phyloP scores from a whole-genome alignment of 2,113 vertebrate genomes.

The Gavialis gangeticus region DNA sequence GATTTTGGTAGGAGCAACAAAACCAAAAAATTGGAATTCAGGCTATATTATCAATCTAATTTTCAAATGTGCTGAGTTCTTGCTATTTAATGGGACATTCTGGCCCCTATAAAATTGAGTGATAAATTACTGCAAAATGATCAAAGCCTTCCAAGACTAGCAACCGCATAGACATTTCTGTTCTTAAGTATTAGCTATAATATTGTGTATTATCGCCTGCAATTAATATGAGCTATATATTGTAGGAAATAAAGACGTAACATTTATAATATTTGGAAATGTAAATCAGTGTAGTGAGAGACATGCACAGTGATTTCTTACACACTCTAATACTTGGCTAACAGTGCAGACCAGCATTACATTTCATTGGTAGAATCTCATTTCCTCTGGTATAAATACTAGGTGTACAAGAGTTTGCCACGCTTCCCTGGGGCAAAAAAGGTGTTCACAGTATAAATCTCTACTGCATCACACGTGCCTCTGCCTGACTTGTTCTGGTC shows the following conservation, averaged over 20 bases:
- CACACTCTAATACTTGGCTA: too few relatives aligned
- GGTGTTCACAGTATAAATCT: too few relatives aligned
- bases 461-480: too few relatives aligned
- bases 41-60: fast-evolving
- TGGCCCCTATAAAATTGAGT: background rate
- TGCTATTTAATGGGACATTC: background rate
- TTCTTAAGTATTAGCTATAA: background rate
- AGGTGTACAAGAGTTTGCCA: too few relatives aligned
- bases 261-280: background rate
- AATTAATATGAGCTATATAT: background rate
- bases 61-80: background rate
- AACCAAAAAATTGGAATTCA: background rate
- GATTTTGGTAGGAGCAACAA: background rate
- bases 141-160: background rate
- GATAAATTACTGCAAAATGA: background rate
- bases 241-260: background rate
- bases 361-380: too few relatives aligned
- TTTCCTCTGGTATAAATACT: too few relatives aligned
- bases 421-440: too few relatives aligned
- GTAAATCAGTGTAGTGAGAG: background rate
- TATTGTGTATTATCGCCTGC: background rate
- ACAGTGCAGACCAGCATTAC: too few relatives aligned
- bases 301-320: background rate
- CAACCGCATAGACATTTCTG: background rate
- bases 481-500: too few relatives aligned